Percentiles rank a stretch among this genome's conserved stretches.
These are phyloP conservation scores for Babyrousa celebensis DNA, from an alignment of 2,797 vertebrate genomes.

Conservation along the genomic window DNA sequence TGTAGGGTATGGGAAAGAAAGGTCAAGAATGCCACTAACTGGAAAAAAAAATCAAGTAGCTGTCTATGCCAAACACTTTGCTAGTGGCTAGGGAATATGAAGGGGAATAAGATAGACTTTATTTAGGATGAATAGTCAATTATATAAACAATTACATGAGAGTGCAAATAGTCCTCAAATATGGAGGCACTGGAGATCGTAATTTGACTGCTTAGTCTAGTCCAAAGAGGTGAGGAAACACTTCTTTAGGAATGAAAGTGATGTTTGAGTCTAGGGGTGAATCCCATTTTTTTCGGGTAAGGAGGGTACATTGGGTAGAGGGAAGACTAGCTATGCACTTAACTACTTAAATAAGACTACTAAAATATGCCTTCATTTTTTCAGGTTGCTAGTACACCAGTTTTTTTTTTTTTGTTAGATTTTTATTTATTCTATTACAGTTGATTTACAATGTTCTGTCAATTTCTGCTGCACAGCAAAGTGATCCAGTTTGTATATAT, in stretches of 20 bases:
- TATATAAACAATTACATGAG: neutral
- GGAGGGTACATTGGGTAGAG: neutral
- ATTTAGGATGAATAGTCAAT: neutral
- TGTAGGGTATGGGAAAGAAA: neutral
- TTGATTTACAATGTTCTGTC: too few relatives aligned
- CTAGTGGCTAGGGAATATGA: neutral
- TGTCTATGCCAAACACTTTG: neutral
- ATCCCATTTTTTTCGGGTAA: neutral
- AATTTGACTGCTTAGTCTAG: neutral
- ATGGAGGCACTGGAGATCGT: neutral
- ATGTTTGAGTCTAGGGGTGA: neutral
- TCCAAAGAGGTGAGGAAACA: neutral
- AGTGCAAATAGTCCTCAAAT: neutral
- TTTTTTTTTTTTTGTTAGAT: too few relatives aligned
- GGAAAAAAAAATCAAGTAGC: neutral
- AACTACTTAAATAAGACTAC: slow-evolving; percentile 15
- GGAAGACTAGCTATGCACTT: neutral
- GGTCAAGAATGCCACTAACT: neutral
- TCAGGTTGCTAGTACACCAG: slow-evolving; percentile 9
- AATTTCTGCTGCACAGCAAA: too few relatives aligned
- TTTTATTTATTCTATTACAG: too few relatives aligned
- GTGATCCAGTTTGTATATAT: too few relatives aligned
- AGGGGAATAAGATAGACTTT: neutral
- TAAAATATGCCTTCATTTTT: neutral
- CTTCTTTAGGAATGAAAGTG: slow-evolving; percentile 1